Percentiles rank a stretch among this genome's conserved stretches.
These are phyloP conservation scores for Drosophila nasuta DNA, from an alignment of 1,140 invertebrate species.

Conservation along the genomic window DNA sequence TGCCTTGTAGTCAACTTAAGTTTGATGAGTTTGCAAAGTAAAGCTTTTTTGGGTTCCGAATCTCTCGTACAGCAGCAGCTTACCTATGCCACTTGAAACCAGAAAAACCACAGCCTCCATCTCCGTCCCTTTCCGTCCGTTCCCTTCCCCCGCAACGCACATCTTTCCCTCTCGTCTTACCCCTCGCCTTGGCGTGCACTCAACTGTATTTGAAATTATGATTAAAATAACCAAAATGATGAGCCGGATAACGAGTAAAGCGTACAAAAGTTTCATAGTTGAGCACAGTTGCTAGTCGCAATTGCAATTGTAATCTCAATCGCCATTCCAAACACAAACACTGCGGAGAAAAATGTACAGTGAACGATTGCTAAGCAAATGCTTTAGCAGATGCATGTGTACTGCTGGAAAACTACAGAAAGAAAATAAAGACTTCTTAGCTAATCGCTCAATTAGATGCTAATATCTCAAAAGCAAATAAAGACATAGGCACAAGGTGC, in stretches of 20 bases:
- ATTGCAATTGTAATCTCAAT: not conserved
- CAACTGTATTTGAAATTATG: conserved; percentile 66
- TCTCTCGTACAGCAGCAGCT: conserved; percentile 3
- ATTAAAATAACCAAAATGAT: conserved; percentile 77
- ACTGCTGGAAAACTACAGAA: not conserved
- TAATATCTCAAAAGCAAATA: not conserved
- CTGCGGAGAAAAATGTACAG: too few species aligned
- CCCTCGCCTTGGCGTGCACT: conserved; percentile 25
- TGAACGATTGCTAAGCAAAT: not conserved
- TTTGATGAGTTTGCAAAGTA: conserved; percentile 81
- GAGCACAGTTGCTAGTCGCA: not conserved
- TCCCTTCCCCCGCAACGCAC: not conserved
- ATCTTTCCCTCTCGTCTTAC: not conserved
- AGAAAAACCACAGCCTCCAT: conserved; percentile 9
- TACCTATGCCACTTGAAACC: conserved; percentile 31
- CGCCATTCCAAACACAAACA: not conserved
- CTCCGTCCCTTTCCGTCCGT: not conserved
- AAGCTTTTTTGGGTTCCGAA: conserved; percentile 28
- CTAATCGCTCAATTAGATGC: not conserved
- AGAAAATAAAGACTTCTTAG: not conserved
- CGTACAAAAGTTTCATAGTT: conserved; percentile 14
- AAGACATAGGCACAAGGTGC: not conserved
- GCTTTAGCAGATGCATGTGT: conserved; percentile 1
- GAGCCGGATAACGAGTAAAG: conserved; percentile 37
- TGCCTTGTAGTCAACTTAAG: conserved; percentile 63